Percentiles rank a stretch among this genome's conserved stretches.
phyloP scores from a whole-genome alignment of 2,113 vertebrate species.

The Ascaphus truei region DNA sequence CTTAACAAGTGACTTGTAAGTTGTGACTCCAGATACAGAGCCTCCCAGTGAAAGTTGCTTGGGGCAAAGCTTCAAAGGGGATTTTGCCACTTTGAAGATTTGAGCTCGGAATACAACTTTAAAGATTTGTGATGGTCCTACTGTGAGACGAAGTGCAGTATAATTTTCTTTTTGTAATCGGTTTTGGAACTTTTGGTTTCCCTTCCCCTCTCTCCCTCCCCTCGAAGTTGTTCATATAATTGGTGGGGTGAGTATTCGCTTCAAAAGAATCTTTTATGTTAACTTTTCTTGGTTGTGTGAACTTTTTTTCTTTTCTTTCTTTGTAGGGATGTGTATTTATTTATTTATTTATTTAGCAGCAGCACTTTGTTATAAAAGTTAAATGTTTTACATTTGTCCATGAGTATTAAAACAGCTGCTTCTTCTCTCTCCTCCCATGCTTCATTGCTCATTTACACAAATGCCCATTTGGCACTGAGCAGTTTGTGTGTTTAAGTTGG shows the following conservation, averaged over 20 bases:
- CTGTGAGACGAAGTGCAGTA: constrained; percentile 23
- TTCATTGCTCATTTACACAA: too few relatives aligned
- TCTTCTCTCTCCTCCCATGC: too few relatives aligned
- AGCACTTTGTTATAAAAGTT: too few relatives aligned
- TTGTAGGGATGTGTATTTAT: background rate
- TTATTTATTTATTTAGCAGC: too few relatives aligned
- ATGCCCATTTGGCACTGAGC: too few relatives aligned
- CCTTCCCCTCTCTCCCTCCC: background rate
- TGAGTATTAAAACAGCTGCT: too few relatives aligned
- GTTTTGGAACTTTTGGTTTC: constrained; percentile 13
- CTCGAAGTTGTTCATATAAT: background rate
- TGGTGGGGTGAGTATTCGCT: constrained; percentile 6
- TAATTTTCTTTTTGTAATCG: constrained; percentile 30
- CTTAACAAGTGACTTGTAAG: constrained; percentile 25
- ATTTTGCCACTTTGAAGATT: constrained; percentile 44
- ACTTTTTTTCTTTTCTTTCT: background rate
- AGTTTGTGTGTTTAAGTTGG: too few relatives aligned
- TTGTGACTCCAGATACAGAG: constrained; percentile 15
- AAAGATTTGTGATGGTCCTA: constrained; percentile 27
- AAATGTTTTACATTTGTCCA: too few relatives aligned
- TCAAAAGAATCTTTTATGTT: constrained; percentile 29
- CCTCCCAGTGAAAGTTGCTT: constrained; percentile 39
- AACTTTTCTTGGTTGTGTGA: background rate
- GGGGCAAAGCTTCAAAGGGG: constrained; percentile 34
- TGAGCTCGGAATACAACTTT: constrained; percentile 21